A percentile compares a stretch with the other conserved stretches of the same genome.
phyloP scores from a whole-genome alignment of 2,797 vertebrate species.

The Thalassophryne amazonica region DNA sequence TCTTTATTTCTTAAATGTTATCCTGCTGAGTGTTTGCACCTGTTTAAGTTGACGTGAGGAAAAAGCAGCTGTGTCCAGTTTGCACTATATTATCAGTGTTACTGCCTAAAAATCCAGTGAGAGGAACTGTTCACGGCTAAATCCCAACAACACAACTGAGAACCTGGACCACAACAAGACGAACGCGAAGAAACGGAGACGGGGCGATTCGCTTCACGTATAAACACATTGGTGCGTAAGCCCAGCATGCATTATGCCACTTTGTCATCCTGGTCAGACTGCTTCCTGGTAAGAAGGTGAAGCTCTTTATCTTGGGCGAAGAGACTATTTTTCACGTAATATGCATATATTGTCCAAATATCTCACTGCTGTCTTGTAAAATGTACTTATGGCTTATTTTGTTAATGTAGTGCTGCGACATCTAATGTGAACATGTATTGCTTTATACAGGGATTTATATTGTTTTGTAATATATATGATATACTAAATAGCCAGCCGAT shows the following conservation, averaged over 20 bases:
- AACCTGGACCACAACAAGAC: conserved; percentile 47
- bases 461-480: conserved; percentile 76
- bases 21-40: conserved; percentile 98
- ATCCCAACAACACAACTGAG: conserved; percentile 76
- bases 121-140: conserved; percentile 48
- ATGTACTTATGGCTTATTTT: conserved; percentile 74
- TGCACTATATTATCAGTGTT: conserved; percentile 99
- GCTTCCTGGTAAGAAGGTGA: conserved; percentile 15
- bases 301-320: conserved; percentile 39
- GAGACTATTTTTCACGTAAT: conserved; percentile 65
- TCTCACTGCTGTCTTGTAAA: conserved; percentile 68
- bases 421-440: conserved; percentile 83
- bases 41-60: conserved; percentile 81
- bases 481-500: conserved; percentile 55
- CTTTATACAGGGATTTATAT: conserved; percentile 83
- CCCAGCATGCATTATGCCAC: conserved; percentile 61
- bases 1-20: conserved; percentile 94
- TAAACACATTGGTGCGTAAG: conserved; percentile 27
- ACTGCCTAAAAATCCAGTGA: conserved; percentile 90
- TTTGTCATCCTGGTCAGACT: conserved; percentile 41
- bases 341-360: conserved; percentile 65
- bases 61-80: conserved; percentile 92
- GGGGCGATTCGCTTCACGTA: conserved; percentile 30
- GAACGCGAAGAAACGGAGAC: conserved; percentile 46
- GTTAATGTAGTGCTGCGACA: conserved; percentile 72